phyloP scores from a whole-genome alignment of 2,113 vertebrate genomes.

The Solea solea region DNA sequence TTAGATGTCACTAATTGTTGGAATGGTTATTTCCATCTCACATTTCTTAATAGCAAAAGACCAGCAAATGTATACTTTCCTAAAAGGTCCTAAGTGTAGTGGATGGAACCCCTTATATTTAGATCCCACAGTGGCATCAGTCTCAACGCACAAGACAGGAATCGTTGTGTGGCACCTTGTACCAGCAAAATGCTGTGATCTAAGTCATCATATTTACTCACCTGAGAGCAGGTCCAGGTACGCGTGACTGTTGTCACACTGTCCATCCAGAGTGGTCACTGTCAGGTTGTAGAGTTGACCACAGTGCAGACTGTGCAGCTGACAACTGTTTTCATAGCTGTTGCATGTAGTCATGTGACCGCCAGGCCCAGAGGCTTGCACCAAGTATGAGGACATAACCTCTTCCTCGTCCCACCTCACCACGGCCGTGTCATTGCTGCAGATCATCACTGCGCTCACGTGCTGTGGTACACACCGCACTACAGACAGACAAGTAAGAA shows the following conservation, averaged over 20 bases:
- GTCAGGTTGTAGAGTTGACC: slow-evolving; percentile 81
- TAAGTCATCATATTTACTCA: neutral
- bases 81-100: no score
- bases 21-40: no score
- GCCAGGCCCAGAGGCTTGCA: slow-evolving; percentile 67
- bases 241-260: slow-evolving; percentile 67
- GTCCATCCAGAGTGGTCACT: slow-evolving; percentile 70
- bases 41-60: no score
- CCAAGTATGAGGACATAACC: slow-evolving; percentile 57
- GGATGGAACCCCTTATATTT: no score
- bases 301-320: slow-evolving; percentile 72
- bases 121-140: no score
- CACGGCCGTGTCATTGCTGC: slow-evolving; percentile 63
- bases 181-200: no score
- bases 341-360: slow-evolving; percentile 67
- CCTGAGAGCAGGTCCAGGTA: slow-evolving; percentile 73
- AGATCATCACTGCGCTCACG: slow-evolving; percentile 63
- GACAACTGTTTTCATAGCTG: slow-evolving; percentile 61
- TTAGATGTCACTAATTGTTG: no score
- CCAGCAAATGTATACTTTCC: no score
- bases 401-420: slow-evolving; percentile 76
- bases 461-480: slow-evolving; percentile 73
- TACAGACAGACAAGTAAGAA: slow-evolving; percentile 30
- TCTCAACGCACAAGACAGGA: no score
- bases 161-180: no score